A percentile compares a stretch with the other conserved stretches of the same genome.
Conservation (phyloP, 2,888 invertebrate genomes). For the Drosophila fungiperda region DNA sequence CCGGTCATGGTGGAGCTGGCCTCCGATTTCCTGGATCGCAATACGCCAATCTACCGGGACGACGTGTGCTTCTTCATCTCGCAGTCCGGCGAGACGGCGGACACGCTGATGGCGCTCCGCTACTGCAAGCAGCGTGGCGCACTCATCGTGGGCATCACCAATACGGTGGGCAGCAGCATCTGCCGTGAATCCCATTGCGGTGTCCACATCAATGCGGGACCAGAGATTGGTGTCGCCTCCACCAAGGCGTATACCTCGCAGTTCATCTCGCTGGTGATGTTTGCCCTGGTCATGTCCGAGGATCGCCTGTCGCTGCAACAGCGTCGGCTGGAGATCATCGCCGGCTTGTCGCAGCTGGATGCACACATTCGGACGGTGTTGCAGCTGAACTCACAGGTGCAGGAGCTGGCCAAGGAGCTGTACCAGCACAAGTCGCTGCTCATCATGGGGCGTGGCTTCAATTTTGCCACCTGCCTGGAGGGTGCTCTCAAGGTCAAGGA, state of each 20-base stretch:
- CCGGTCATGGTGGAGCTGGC: constrained; percentile 99
- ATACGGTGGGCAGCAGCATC: constrained; percentile 99
- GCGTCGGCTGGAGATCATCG: constrained; percentile 94
- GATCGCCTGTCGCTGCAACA: constrained; percentile 96
- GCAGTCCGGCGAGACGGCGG: constrained; percentile 99
- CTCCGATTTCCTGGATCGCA: constrained; percentile 98
- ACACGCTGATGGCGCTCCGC: constrained; percentile 95
- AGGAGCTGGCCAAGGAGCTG: constrained; percentile 94
- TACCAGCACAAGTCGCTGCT: constrained; percentile 97
- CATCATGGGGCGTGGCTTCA: constrained; percentile 99
- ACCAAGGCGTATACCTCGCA: constrained; percentile 99
- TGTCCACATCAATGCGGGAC: constrained; percentile 99
- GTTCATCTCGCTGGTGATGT: constrained; percentile 99
- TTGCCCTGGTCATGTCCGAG: constrained; percentile 98
- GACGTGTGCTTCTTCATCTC: constrained; percentile 99
- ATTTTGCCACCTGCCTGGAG: constrained; percentile 99
- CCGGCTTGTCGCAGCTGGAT: constrained; percentile 93
- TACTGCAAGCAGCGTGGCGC: constrained; percentile 99
- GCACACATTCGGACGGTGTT: constrained; percentile 95
- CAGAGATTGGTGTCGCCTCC: constrained; percentile 99
- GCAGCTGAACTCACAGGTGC: constrained; percentile 92
- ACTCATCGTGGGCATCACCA: constrained; percentile 98
- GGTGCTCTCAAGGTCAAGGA: constrained; percentile 99
- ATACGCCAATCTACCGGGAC: constrained; percentile 98
- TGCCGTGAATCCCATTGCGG: constrained; percentile 99